Evolutionary conservation across 1,140 invertebrate species (phyloP).

Genomic region (Neodiprion fabricii): DNA sequence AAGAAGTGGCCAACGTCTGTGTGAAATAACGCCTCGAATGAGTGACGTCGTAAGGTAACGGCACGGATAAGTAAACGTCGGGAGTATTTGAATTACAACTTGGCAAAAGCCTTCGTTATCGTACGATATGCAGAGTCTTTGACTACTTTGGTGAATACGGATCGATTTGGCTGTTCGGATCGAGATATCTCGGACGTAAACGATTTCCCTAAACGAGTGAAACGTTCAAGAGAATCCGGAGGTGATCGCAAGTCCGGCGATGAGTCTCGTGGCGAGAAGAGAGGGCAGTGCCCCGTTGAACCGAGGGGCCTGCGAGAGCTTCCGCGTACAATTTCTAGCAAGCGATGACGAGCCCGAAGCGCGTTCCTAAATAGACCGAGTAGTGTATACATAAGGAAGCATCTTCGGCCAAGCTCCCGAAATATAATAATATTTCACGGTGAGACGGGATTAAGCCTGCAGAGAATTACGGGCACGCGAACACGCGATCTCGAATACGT

Average conservation of each 20-base stretch:
- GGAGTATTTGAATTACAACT: no score
- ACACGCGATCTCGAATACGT: constrained; percentile 38
- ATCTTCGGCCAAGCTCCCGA: constrained; percentile 38
- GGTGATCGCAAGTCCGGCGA: not conserved
- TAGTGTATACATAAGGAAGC: not conserved
- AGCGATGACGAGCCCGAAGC: not conserved
- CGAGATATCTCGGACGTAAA: no score
- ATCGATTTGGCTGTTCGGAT: no score
- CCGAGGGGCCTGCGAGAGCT: not conserved
- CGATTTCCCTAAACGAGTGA: no score
- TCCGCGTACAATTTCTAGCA: constrained; percentile 4
- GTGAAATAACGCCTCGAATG: no score
- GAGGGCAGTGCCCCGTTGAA: not conserved
- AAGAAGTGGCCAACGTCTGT: no score
- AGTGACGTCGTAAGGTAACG: no score
- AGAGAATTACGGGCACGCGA: constrained; percentile 42
- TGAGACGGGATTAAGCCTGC: constrained; percentile 32
- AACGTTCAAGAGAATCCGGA: no score
- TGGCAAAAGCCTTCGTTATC: no score
- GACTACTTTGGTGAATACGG: no score
- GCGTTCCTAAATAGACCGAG: not conserved
- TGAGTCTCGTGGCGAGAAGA: not conserved
- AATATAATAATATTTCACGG: constrained; percentile 48
- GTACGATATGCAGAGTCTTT: no score
- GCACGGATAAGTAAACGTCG: no score